Conservation (phyloP, 2,113 vertebrate species). For the Ranitomeya variabilis region DNA sequence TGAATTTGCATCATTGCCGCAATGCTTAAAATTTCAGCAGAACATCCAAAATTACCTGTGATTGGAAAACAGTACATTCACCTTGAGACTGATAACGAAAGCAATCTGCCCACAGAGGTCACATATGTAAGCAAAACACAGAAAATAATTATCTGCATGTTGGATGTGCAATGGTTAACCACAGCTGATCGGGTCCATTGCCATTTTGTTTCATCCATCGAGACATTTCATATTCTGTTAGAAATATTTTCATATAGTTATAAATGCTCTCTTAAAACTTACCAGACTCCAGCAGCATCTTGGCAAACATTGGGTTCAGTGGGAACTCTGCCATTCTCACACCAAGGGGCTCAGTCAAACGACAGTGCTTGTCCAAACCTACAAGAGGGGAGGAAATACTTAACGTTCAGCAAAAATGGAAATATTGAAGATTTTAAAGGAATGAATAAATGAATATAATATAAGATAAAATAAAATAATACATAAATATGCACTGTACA, state of each 20-base stretch:
- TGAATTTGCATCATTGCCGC: constrained; percentile 99
- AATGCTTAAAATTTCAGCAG: constrained; percentile 94
- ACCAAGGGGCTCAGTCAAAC: constrained; percentile 90
- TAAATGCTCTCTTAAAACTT: constrained; percentile 42
- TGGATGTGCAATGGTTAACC: not conserved
- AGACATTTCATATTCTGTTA: not conserved
- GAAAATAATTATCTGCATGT: not conserved
- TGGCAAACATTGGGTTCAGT: constrained; percentile 97
- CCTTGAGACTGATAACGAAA: not conserved
- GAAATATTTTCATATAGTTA: too few species aligned
- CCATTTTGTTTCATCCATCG: not conserved
- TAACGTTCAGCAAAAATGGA: too few species aligned
- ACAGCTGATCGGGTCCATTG: not conserved
- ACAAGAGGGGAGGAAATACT: constrained; percentile 17
- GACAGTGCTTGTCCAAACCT: constrained; percentile 96
- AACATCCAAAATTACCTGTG: constrained; percentile 92
- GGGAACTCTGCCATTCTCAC: constrained; percentile 96
- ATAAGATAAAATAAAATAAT: too few species aligned
- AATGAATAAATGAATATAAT: too few species aligned
- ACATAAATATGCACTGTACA: too few species aligned
- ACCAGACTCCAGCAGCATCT: constrained; percentile 97
- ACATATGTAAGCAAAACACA: too few species aligned
- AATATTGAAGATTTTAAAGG: too few species aligned
- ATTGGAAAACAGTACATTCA: constrained; percentile 41
- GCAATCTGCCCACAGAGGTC: not conserved